Evolutionary conservation across 2,113 vertebrate genomes (phyloP).

Genomic region (Myotis brandtii): DNA sequence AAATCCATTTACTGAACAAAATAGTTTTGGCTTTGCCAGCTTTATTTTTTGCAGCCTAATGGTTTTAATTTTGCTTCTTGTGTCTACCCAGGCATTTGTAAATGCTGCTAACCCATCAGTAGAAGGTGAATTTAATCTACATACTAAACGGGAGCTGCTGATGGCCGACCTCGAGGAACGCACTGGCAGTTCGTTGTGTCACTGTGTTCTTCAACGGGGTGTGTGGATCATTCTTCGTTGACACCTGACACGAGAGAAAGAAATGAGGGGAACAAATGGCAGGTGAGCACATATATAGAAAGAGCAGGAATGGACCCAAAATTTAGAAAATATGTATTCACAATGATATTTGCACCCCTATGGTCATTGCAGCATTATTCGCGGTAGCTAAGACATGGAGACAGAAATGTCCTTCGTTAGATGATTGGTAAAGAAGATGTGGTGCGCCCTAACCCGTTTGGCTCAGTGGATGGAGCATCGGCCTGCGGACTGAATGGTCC

Average conservation of each 20-base stretch:
- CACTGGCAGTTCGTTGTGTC: slow-evolving; percentile 59
- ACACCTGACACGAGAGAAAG: slow-evolving; percentile 16
- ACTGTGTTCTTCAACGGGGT: slow-evolving; percentile 4
- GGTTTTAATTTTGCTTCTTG: slow-evolving; percentile 69
- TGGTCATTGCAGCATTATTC: background rate
- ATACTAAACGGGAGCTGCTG: background rate
- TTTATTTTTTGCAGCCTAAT: slow-evolving; percentile 59
- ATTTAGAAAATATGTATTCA: background rate
- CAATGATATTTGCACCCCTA: background rate
- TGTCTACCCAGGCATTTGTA: slow-evolving; percentile 59
- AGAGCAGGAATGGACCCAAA: background rate
- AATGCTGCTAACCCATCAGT: slow-evolving; percentile 77
- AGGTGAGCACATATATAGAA: background rate
- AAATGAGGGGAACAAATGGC: background rate
- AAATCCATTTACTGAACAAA: slow-evolving; percentile 51
- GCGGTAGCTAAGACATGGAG: background rate
- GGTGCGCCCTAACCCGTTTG: background rate
- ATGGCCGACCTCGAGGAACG: slow-evolving; percentile 65
- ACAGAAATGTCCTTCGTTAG: background rate
- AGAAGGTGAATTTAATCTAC: slow-evolving; percentile 64
- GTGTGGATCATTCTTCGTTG: slow-evolving; percentile 49
- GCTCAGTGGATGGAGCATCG: too few relatives aligned
- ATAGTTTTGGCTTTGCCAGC: slow-evolving; percentile 62
- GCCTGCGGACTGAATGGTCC: too few relatives aligned
- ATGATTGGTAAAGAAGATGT: background rate